Evolutionary conservation across 2,888 invertebrate genomes (phyloP), one percentile per base, ranked within the genome.

Genomic region (Parnassius smintheus): DNA sequence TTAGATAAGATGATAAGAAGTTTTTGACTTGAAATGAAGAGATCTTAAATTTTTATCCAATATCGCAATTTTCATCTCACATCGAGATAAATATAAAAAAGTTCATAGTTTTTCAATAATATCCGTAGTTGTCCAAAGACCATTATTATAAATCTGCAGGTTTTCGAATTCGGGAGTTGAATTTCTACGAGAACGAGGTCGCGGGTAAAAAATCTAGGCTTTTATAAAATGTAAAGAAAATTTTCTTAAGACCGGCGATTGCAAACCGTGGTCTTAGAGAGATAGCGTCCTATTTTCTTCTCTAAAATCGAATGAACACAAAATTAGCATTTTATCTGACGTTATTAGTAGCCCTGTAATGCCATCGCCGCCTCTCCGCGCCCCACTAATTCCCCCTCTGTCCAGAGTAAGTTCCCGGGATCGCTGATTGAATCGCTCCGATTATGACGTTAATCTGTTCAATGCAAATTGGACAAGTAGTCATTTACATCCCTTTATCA

Each of bases 381-480:
- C 64, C 62, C 71, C 59, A 65, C 66, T 66, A 68, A 61, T 62
- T 61, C 65, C 65, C 66, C 70, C 71, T 76, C 75, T 71, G 78
- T 76, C 83, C 82, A 84, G 82, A 83, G 82, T 80, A 78, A 80
- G 80, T 80, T 80, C 81, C 75, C 78, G 76, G 81, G 81, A 86
- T 87, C 83, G 82, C 85, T 89, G 91, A 91, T 91, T 89, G 90
- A 90, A 89, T 90, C 88, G 83, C 81, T 77, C 81, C 86, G 91
- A 90, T 90, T 91, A 91, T 91, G 90, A 90, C 90, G 87, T 87
- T 91, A 91, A 91, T 91, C 91, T 88, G 88, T 87, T 88, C 88
- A 85, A 90, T 90, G 91, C 86, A 91, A 91, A 91, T 91, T 91
- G 89, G 83, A 88, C 83, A 83, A 87, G 83, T 84, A 86, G 86